phyloP scores from a whole-genome alignment of 2,113 vertebrate species.

The Chloroceryle aenea region DNA sequence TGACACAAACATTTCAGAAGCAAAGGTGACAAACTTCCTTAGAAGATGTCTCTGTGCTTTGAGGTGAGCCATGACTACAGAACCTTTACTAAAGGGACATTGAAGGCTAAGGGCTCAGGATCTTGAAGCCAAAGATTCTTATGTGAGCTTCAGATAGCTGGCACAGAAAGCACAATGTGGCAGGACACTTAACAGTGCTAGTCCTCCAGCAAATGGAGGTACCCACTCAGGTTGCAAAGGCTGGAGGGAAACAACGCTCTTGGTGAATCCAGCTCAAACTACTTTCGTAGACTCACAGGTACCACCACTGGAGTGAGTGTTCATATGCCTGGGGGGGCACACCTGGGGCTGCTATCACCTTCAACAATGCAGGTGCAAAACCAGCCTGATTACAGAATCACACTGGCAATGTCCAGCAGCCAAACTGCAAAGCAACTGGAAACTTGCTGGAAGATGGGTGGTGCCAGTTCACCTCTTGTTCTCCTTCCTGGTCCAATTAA shows the following conservation, averaged over 20 bases:
- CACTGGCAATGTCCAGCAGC: neutral
- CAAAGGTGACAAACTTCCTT: neutral
- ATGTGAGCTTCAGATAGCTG: neutral
- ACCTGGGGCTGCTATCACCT: neutral
- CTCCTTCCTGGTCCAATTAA: neutral
- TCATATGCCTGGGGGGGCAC: accelerated
- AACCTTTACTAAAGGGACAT: neutral
- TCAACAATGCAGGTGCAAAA: neutral
- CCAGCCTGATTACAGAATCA: neutral
- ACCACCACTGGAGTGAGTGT: neutral
- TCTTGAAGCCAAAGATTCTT: neutral
- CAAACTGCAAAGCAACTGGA: neutral
- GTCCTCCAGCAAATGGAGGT: neutral
- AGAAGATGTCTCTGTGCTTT: neutral
- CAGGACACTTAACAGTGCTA: neutral
- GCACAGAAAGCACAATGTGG: neutral
- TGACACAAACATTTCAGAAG: neutral
- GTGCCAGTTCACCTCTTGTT: neutral
- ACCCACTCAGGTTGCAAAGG: neutral
- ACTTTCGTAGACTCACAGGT: neutral
- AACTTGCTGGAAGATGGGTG: neutral
- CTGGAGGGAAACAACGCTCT: neutral
- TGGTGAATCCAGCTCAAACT: neutral
- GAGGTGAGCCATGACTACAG: neutral
- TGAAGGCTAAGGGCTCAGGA: neutral